Base-by-base conservation (phyloP, 1,140 invertebrate genomes). In the Popillia japonica region DNA sequence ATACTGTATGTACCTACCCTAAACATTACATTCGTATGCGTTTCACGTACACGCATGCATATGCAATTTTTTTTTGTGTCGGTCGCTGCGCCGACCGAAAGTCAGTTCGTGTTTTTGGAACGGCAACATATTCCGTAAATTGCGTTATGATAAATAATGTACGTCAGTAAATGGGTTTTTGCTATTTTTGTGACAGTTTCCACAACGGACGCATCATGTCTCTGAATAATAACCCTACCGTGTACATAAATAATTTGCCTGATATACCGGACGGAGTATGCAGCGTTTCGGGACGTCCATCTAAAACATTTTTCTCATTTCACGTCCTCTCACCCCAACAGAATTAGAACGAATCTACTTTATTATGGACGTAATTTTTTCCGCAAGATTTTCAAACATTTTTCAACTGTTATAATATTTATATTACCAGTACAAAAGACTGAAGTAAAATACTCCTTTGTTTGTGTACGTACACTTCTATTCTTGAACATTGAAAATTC, bases 151-250 rank as follows among this genome's bases (percentile, higher is more conserved):
- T 78, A 78, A 78, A 78, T 78, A 78, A 78, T 78, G 77, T 41
- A 78, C 59, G 68, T 73, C 77, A 74, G 77, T 78, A 72, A 78
- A 78, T 72, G 77, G 77, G 77, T 78, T 78, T 64, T 78, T 74
- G 72, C 77, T 78, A 78, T 78, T 78, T 78, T 78, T 72, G 61
- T 41, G 77, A 78, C 77, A 78, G 77, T 72, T 73, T 41, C 77
- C 77, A 78, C 72, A 74, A 44, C 72, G 72, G 72, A 74, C 72
- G 41, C 72, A 74, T 74, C 72, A 74, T 74, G 72, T 74, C 72
- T 40, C 72, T 74, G 72, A 74, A 74, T 74, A 74, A 74, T 74
- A 74, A 74, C 72, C 72, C 72, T 44, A 68, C 61, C 61, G 61
- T 68, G 27, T 68, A 68, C 61, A 68, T 68, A 68, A 68, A 68